Evolutionary conservation across 2,113 vertebrate genomes (phyloP).

Genomic region (Brachypodius melanocephalos): DNA sequence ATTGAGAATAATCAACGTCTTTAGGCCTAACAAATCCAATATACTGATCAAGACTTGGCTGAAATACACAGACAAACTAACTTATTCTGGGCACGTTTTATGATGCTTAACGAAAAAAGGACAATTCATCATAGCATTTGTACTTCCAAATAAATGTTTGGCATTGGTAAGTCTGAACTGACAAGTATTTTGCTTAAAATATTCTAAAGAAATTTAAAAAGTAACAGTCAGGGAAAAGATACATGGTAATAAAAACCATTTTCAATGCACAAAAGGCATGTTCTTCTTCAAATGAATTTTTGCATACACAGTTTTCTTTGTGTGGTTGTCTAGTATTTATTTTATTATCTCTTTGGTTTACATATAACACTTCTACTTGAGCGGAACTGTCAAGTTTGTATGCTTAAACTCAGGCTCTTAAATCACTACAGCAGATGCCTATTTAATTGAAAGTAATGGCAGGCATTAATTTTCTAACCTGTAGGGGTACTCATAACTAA

Average conservation of each 20-base stretch:
- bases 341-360: neutral
- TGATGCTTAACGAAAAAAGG: neutral
- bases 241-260: neutral
- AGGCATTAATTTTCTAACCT: constrained; percentile 36
- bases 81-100: neutral
- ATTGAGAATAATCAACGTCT: neutral
- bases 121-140: neutral
- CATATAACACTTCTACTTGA: neutral
- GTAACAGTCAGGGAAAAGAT: neutral
- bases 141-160: neutral
- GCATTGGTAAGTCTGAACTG: neutral
- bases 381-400: neutral
- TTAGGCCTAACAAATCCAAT: neutral
- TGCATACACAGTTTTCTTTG: neutral
- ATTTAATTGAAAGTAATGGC: constrained; percentile 32
- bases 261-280: neutral
- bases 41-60: neutral
- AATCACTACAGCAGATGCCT: neutral
- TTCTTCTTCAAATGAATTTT: neutral
- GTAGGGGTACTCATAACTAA: constrained; percentile 27
- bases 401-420: neutral
- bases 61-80: neutral
- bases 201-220: neutral
- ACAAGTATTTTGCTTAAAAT: neutral
- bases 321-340: neutral